Conservation (phyloP, 2,113 vertebrate species). For the Aegypius monachus region DNA sequence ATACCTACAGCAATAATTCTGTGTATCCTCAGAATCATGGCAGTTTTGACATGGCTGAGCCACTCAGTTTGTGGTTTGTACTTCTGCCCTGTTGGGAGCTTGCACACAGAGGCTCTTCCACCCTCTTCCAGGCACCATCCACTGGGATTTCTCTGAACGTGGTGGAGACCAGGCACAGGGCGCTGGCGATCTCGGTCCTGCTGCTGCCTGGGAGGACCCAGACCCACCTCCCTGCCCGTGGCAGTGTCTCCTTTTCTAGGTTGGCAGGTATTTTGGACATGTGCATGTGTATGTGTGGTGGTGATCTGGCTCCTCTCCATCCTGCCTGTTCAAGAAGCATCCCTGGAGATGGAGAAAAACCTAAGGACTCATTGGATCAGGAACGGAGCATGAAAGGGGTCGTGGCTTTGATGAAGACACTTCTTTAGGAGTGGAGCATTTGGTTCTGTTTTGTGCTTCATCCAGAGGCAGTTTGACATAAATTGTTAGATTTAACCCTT, state of each 20-base stretch:
- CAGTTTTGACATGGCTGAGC: neutral
- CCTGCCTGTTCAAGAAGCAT: neutral
- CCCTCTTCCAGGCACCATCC: neutral
- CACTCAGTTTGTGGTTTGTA: neutral
- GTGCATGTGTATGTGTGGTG: neutral
- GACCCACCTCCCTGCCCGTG: fast-evolving
- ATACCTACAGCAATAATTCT: neutral
- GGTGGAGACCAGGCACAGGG: neutral
- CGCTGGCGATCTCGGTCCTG: neutral
- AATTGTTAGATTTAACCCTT: neutral
- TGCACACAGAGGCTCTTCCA: neutral
- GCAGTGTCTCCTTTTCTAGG: neutral
- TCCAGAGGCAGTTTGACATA: neutral
- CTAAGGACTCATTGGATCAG: neutral
- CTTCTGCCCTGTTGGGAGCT: neutral
- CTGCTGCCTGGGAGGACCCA: too few relatives aligned
- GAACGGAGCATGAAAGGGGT: fast-evolving
- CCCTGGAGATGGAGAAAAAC: neutral
- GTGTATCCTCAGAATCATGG: neutral
- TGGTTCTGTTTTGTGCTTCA: neutral
- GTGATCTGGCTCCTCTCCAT: neutral
- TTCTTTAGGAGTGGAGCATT: neutral
- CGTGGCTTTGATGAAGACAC: neutral
- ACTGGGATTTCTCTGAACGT: neutral
- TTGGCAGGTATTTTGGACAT: neutral